Conservation (phyloP, 1,140 invertebrate genomes). For the Ridgeia piscesae region DNA sequence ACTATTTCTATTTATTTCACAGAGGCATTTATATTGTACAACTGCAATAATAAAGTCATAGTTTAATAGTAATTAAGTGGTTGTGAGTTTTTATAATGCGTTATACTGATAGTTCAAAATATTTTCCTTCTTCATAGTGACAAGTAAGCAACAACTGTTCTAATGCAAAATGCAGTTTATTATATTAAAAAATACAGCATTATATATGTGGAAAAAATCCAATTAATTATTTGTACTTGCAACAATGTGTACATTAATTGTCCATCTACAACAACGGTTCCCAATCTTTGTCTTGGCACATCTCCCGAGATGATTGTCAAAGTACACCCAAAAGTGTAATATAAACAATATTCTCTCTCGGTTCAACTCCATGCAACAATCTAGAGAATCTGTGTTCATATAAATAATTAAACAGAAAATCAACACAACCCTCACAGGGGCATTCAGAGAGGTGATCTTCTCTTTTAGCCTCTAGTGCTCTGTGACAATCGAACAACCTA, state of each 20-base stretch:
- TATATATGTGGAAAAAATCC: background rate
- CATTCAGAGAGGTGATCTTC: no score
- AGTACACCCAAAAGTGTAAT: no score
- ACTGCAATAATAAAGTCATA: background rate
- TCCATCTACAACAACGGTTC: no score
- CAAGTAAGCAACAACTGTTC: background rate
- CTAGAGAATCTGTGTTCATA: no score
- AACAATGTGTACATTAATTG: background rate
- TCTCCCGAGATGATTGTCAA: no score
- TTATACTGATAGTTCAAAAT: background rate
- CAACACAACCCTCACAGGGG: no score
- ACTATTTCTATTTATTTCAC: background rate
- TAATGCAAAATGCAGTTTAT: background rate
- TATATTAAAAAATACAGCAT: background rate
- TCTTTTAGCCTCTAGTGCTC: no score
- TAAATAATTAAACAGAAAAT: no score
- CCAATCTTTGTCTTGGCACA: no score
- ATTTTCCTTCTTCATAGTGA: background rate
- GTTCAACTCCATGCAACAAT: no score
- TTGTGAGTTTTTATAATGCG: background rate
- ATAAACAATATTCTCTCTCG: no score
- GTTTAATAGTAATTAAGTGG: background rate
- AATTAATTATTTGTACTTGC: background rate
- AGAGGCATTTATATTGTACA: slow-evolving; percentile 1
- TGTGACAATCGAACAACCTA: no score